A percentile compares a stretch with the other conserved stretches of the same genome.
Conservation (phyloP, 2,113 vertebrate genomes). For the Hippocampus barbouri region DNA sequence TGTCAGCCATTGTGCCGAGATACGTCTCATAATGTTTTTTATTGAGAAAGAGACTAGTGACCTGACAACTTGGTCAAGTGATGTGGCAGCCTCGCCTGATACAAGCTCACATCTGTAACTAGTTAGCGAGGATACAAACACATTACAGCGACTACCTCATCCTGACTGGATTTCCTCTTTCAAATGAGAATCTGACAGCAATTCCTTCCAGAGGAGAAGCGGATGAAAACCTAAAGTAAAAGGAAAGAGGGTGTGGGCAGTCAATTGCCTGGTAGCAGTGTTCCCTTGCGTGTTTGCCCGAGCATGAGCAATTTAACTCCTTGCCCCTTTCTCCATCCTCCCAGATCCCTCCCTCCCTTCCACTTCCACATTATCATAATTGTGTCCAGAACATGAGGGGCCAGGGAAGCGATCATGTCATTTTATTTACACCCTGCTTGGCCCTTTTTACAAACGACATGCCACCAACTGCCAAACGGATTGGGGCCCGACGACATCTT, state of each 20-base stretch:
- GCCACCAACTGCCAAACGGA: slow-evolving; percentile 96
- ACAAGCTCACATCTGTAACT: slow-evolving; percentile 52
- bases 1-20: slow-evolving; percentile 24
- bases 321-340: slow-evolving; percentile 74
- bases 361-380: slow-evolving; percentile 96
- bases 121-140: slow-evolving; percentile 72
- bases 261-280: slow-evolving; percentile 14
- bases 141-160: slow-evolving; percentile 77
- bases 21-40: slow-evolving; percentile 33
- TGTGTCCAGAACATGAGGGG: slow-evolving; percentile 98
- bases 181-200: slow-evolving; percentile 74
- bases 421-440: slow-evolving; percentile 99
- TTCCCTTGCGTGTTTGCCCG: slow-evolving; percentile 80
- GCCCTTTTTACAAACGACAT: slow-evolving; percentile 95
- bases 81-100: slow-evolving; percentile 29
- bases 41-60: slow-evolving; percentile 29
- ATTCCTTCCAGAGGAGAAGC: slow-evolving; percentile 67
- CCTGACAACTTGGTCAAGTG: slow-evolving; percentile 48
- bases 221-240: slow-evolving; percentile 27
- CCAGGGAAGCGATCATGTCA: slow-evolving; percentile 99
- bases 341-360: slow-evolving; percentile 68
- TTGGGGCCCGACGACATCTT: slow-evolving; percentile 96
- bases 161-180: slow-evolving; percentile 82
- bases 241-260: slow-evolving; percentile 59
- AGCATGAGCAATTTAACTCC: slow-evolving; percentile 66